Base-by-base conservation (phyloP, 2,888 invertebrate genomes). In the Orthonevra nobilis region DNA sequence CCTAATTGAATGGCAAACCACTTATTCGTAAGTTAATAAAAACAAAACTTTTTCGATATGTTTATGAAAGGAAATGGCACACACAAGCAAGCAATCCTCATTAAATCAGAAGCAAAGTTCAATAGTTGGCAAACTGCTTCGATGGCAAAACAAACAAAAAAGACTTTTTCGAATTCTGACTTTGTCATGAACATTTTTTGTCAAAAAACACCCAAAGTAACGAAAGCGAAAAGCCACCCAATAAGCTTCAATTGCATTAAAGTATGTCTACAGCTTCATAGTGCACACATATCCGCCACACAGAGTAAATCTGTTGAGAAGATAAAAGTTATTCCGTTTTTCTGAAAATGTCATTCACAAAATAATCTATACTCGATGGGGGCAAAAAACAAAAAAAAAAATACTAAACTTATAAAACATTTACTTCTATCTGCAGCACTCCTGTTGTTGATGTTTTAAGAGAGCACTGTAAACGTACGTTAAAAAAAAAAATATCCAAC, bases 261-360 rank as follows among this genome's bases (percentile, higher is more conserved):
- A 34, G 23, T 60, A 48, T 48, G n/a, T n/a, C n/a, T n/a, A n/a
- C n/a, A n/a, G n/a, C 58, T 58, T 7, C 5, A 19, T 1, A 26
- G 50, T 63, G 50, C 40, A 63, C 30, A 7, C n/a, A 12, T n/a
- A 40, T 15, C 56, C n/a, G 28, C 19, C 36, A 15, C 50, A 48
- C 40, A 30, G 12, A 19, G 30, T 34, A 26, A 19, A 69, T 23
- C 40, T 66, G 54, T 72, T 63, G 46, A 61, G 61, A 34, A 61
- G 69, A 61, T 70, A 30, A 46, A 63, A 54, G n/a, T n/a, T n/a
- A n/a, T n/a, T 42, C 19, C 23, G 23, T 34, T 61, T 48, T 61
- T 50, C 42, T 23, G 14, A 15, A 26, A 58, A 74, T 52, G 36
- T 19, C 42, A 74, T 74, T 68, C 38, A 52, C 72, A n/a, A 66